These are phyloP conservation scores for Typhlichthys eigenmanni DNA, from an alignment of 2,797 vertebrate genomes.

Conservation along the genomic window DNA sequence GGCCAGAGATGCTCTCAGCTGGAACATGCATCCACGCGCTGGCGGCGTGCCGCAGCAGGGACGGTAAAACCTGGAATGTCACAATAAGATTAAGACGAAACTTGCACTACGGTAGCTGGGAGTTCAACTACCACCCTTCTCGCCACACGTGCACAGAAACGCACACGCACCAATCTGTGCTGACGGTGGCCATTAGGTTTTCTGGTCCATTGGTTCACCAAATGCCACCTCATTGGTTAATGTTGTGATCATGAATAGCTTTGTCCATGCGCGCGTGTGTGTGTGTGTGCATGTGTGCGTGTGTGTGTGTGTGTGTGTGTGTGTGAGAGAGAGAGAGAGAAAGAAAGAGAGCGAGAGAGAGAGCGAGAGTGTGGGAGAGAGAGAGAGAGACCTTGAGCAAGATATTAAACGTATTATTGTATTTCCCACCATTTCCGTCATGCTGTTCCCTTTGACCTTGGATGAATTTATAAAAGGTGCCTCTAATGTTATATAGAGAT, in stretches of 20 bases:
- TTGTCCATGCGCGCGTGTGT: slow-evolving; percentile 9
- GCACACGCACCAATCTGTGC: slow-evolving; percentile 17
- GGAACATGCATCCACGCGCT: slow-evolving; percentile 11
- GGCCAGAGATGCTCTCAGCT: background rate
- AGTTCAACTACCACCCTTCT: background rate
- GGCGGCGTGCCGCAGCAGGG: slow-evolving; percentile 41
- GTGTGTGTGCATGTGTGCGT: background rate
- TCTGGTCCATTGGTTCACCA: slow-evolving; percentile 57
- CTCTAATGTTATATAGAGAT: too few species aligned
- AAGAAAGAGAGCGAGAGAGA: background rate
- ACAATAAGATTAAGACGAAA: background rate
- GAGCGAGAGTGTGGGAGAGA: background rate
- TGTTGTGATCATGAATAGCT: slow-evolving; percentile 49
- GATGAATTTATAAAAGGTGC: too few species aligned
- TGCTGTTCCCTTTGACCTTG: too few species aligned
- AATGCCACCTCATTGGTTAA: slow-evolving; percentile 69
- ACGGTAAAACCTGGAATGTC: slow-evolving; percentile 9
- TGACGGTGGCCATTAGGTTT: slow-evolving; percentile 48
- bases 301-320: slow-evolving; percentile 7
- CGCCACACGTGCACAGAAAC: background rate
- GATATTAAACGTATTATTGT: too few species aligned
- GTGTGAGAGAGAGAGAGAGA: slow-evolving; percentile 3
- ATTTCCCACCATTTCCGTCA: too few species aligned
- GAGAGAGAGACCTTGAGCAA: background rate
- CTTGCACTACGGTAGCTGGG: too few species aligned